These are phyloP conservation scores for Bruchidius siliquastri DNA, from an alignment of 2,888 invertebrate species.

Conservation along the genomic window DNA sequence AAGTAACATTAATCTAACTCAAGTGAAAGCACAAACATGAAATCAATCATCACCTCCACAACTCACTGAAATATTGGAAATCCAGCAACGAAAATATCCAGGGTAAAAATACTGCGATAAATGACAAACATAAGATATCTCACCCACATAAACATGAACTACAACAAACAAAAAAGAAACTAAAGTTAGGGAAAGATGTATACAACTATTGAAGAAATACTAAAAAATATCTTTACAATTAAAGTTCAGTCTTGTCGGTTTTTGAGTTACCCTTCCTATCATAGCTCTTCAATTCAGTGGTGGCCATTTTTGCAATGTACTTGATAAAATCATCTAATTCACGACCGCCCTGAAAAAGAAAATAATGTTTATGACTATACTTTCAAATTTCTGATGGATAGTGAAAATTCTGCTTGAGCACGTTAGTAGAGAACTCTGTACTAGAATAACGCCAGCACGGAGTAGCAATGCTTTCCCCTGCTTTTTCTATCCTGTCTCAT, in stretches of 20 bases:
- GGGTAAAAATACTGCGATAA: neutral
- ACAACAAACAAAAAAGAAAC: neutral
- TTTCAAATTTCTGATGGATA: too few species aligned
- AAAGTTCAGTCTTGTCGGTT: conserved; percentile 57
- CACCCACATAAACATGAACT: neutral
- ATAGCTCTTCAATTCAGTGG: conserved; percentile 79
- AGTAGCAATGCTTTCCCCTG: too few species aligned
- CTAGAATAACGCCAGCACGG: too few species aligned
- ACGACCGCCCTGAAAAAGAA: conserved; percentile 74
- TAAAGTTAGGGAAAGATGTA: neutral
- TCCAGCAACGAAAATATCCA: neutral
- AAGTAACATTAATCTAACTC: neutral
- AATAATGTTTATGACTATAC: conserved; percentile 2
- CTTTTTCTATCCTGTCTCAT: too few species aligned
- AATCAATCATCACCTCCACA: neutral
- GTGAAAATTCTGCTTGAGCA: too few species aligned
- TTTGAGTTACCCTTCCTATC: conserved; percentile 75
- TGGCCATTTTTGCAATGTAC: conserved; percentile 89
- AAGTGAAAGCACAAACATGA: neutral
- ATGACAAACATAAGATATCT: neutral
- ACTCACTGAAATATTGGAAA: neutral
- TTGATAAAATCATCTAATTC: conserved; percentile 90
- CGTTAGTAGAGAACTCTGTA: too few species aligned
- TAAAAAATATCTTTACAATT: conserved; percentile 31
- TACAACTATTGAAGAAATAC: neutral